A percentile compares a stretch with the other conserved stretches of the same genome.
Conservation (phyloP, 2,113 vertebrate genomes). For the Ochotona curzoniae region DNA sequence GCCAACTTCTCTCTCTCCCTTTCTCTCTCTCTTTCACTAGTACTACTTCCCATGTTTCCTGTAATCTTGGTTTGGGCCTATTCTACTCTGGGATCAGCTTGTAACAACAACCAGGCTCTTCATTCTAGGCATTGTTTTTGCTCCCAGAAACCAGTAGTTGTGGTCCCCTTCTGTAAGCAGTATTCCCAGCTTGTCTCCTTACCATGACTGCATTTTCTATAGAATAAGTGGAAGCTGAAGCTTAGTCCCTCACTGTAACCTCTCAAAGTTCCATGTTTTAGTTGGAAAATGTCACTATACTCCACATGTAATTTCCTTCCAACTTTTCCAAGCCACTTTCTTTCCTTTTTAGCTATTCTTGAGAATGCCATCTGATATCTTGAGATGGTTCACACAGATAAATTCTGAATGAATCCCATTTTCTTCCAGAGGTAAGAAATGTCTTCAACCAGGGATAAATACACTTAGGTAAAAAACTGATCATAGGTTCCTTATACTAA, state of each 20-base stretch:
- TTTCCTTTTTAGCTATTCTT: neutral
- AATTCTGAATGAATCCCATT: neutral
- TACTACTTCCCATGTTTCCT: neutral
- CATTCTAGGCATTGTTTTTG: neutral
- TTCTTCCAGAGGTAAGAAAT: neutral
- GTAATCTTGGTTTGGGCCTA: neutral
- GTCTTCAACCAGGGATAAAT: neutral
- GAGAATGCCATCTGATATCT: neutral
- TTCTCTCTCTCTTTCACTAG: too few species aligned
- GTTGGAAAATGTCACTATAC: neutral
- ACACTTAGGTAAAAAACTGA: neutral
- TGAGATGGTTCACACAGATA: neutral
- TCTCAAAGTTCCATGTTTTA: neutral
- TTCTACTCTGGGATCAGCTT: neutral
- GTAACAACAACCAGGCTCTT: neutral
- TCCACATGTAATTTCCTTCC: neutral
- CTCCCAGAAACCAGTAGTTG: neutral
- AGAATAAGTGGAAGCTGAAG: neutral
- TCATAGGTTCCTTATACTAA: neutral
- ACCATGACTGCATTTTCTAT: neutral
- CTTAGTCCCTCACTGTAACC: neutral
- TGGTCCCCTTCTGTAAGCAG: neutral
- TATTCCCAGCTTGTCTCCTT: neutral
- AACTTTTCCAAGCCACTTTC: neutral
- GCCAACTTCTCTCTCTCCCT: too few species aligned